phyloP scores from a whole-genome alignment of 2,113 vertebrate species.

The sheep (Ovis aries) region ARS-UI_Ramb_v3.0 NC_056065.1:55268001-55268500 shows the following conservation, averaged over 20 bases:
- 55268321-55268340: neutral
- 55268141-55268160: neutral
- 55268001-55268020: neutral
- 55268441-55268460: neutral
- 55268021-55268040: neutral
- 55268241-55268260: neutral
- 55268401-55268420: neutral
- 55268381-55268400: neutral
- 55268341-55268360: neutral
- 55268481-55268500: neutral
- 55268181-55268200: neutral
- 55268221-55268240: slow-evolving; percentile 8
- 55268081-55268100: slow-evolving; percentile 7
- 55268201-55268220: neutral
- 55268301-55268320: neutral
- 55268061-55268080: neutral
- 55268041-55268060: neutral
- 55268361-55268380: slow-evolving; percentile 34
- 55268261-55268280: neutral
- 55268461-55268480: neutral
- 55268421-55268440: neutral
- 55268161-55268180: neutral
- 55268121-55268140: neutral
- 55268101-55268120: neutral
- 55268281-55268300: slow-evolving; percentile 18